A percentile compares a stretch with the other conserved stretches of the same genome.
phyloP scores from a whole-genome alignment of 2,797 vertebrate species.

The Falco concolor region DNA sequence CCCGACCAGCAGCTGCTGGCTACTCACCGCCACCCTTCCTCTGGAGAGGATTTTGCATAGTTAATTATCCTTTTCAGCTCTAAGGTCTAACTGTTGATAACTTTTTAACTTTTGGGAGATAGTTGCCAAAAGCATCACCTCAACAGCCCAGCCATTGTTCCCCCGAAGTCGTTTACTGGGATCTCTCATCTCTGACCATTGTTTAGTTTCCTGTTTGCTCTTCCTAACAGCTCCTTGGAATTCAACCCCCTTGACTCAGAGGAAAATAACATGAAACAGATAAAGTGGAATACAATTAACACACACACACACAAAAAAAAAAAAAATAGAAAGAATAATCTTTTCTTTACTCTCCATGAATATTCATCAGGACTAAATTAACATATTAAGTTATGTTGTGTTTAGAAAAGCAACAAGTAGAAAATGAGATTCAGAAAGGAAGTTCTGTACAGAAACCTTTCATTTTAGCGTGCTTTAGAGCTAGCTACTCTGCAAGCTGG shows the following conservation, averaged over 20 bases:
- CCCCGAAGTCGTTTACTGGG: not conserved
- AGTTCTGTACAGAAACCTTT: not conserved
- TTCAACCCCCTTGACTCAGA: not conserved
- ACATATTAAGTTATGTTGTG: not conserved
- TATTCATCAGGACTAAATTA: not conserved
- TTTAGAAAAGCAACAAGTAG: not conserved
- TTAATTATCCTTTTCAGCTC: not conserved
- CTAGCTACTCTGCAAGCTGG: not conserved
- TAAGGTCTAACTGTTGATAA: not conserved
- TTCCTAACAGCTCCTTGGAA: not conserved
- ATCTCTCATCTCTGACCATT: not conserved
- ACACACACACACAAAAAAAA: not conserved
- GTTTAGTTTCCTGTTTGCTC: constrained; percentile 25
- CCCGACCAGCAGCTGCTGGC: not conserved
- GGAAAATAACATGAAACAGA: not conserved
- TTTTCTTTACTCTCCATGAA: not conserved
- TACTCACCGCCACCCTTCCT: not conserved
- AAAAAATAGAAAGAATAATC: no score
- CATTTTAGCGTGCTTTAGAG: not conserved
- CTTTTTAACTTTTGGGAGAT: not conserved
- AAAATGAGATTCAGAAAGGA: not conserved
- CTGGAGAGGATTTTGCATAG: not conserved
- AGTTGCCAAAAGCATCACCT: not conserved
- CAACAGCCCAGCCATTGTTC: not conserved
- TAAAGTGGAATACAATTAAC: not conserved